Evolutionary conservation across 2,113 vertebrate species (phyloP), one percentile per base, ranked within the genome.

Genomic region (Fregata magnificens): DNA sequence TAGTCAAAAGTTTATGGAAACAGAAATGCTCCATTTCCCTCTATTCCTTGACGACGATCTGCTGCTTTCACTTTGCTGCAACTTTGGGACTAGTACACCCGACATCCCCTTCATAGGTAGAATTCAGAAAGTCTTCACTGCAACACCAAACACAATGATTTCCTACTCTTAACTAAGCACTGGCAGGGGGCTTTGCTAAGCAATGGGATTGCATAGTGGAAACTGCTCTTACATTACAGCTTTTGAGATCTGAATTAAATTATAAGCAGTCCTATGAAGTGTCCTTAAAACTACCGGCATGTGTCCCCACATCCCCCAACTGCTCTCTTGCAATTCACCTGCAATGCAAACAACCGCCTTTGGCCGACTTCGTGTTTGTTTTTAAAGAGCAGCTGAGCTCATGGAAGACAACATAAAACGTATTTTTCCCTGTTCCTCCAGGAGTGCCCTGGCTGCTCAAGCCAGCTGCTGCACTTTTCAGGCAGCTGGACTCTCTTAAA

Each of bases 401-500:
- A 62, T 7, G 25, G 18, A 76, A 86, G 62, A 84, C 40, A 62
- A 80, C 65, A 69, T 42, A 76, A 80, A 92, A 88, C 29, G 10
- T 89, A 87, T 36, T 94, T 82, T 61, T 12, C 70, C 12, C 61
- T 71, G 14, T 50, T 90, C 49, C 65, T 83, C 26, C 70, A 91
- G 55, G 84, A 95, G 56, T 70, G 34, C 61, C 80, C 82, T 65
- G 85, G 55, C 83, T 90, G 77, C 69, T 94, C 53, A 86, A 93
- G 66, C 49, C 94, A 91, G 74, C 80, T 85, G 88, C 85, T 94
- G 77, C 67, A 88, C 49, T 97, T 92, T 73, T 80, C 81, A 93
- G 59, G 70, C 95, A 97, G 88, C 91, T 97, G 95, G 74, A 78
- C 86, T 92, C 86, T 86, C 89, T 92, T 97, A 95, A 93, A 95